A percentile compares a stretch with the other conserved stretches of the same genome.
phyloP scores from a whole-genome alignment of 2,888 invertebrate genomes.

The Tiliacea aurago region DNA sequence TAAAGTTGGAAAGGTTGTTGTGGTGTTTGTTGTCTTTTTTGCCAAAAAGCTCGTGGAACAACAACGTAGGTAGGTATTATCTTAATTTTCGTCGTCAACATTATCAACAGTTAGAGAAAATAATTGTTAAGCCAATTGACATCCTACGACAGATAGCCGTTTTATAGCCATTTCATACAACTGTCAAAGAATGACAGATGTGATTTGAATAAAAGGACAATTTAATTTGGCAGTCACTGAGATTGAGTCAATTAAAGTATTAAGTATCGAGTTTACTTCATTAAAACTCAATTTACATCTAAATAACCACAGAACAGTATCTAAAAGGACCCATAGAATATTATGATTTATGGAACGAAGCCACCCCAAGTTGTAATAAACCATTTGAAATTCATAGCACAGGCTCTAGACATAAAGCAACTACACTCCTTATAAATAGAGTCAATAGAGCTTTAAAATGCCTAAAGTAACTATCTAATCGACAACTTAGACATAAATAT shows the following conservation, averaged over 20 bases:
- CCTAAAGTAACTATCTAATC: conserved; percentile 56
- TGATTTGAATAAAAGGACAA: too few species aligned
- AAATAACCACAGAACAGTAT: conserved; percentile 5
- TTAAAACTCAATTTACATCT: background rate
- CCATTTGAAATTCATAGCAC: conserved; percentile 21
- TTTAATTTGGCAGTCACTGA: too few species aligned
- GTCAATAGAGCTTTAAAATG: conserved; percentile 39
- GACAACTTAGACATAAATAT: conserved; percentile 42
- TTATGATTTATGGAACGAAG: conserved; percentile 6
- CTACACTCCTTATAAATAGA: conserved; percentile 17
- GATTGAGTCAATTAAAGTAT: background rate
- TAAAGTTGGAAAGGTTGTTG: background rate
- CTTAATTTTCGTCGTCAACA: background rate
- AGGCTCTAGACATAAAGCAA: conserved; percentile 14
- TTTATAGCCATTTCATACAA: too few species aligned
- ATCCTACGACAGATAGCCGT: too few species aligned
- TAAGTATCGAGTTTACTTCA: background rate
- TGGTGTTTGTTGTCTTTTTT: background rate
- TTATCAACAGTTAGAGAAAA: background rate
- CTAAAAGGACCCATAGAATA: background rate
- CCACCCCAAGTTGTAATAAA: conserved; percentile 21
- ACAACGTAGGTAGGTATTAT: too few species aligned
- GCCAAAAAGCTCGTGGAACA: too few species aligned
- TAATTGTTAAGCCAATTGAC: too few species aligned
- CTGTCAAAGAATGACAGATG: too few species aligned